Evolutionary conservation across 2,113 vertebrate species (phyloP).

Genomic region (Larimichthys crocea): DNA sequence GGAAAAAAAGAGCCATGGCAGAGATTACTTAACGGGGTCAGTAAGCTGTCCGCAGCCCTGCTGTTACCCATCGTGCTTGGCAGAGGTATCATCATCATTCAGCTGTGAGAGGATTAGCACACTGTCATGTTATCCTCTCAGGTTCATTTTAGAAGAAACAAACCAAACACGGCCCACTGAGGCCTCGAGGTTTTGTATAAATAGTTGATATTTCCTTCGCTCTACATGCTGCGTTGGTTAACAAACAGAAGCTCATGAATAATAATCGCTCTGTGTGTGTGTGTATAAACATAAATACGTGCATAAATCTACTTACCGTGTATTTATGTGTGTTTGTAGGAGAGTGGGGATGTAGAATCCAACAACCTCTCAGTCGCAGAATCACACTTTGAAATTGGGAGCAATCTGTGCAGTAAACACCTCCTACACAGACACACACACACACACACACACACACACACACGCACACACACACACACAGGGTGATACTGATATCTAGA

Average conservation of each 20-base stretch:
- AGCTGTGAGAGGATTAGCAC: slow-evolving; percentile 49
- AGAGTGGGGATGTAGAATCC: slow-evolving; percentile 19
- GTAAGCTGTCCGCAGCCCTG: slow-evolving; percentile 22
- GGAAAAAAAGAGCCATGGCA: neutral
- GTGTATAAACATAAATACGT: neutral
- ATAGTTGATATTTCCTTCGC: slow-evolving; percentile 41
- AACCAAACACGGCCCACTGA: slow-evolving; percentile 30
- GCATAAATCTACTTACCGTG: neutral
- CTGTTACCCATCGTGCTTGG: slow-evolving; percentile 51
- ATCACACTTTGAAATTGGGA: slow-evolving; percentile 63
- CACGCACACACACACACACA: slow-evolving; percentile 43
- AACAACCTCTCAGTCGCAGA: slow-evolving; percentile 46
- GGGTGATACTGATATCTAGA: slow-evolving; percentile 38
- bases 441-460: slow-evolving; percentile 43
- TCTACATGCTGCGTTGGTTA: slow-evolving; percentile 12
- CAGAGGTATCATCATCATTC: slow-evolving; percentile 31
- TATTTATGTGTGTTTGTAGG: slow-evolving; percentile 17
- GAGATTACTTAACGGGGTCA: slow-evolving; percentile 36
- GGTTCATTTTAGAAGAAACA: slow-evolving; percentile 38
- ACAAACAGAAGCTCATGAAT: slow-evolving; percentile 64
- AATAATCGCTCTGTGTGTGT: slow-evolving; percentile 19
- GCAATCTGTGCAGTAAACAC: slow-evolving; percentile 68
- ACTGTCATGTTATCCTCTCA: slow-evolving; percentile 39
- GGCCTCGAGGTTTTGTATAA: slow-evolving; percentile 33
- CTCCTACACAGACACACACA: slow-evolving; percentile 62